Conservation (phyloP, 92 coral and sea anemone species). For the Desmophyllum pertusum region DNA sequence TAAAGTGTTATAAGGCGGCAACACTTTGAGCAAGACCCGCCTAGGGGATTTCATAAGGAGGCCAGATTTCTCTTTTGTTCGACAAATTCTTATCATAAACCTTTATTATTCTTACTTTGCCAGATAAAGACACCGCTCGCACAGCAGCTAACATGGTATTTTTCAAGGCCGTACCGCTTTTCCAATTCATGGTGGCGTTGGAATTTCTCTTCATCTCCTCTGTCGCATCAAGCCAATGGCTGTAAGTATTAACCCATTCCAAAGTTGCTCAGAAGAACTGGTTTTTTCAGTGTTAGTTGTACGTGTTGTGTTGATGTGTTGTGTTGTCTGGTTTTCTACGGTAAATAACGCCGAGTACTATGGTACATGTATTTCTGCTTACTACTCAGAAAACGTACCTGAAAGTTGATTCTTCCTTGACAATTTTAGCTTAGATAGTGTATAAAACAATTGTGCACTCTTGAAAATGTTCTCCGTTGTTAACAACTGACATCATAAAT, state of each 20-base stretch:
- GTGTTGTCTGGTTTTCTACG: not conserved
- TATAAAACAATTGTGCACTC: too few relatives aligned
- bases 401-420: too few relatives aligned
- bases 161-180: not conserved
- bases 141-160: conserved; percentile 12
- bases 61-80: conserved; percentile 35
- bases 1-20: conserved; percentile 24
- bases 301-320: not conserved
- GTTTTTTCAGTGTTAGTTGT: too few relatives aligned
- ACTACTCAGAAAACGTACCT: too few relatives aligned
- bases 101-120: conserved; percentile 20
- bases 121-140: conserved; percentile 45
- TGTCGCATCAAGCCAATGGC: conserved; percentile 40
- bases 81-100: conserved; percentile 29
- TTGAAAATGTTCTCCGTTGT: too few relatives aligned
- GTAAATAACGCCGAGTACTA: too few relatives aligned
- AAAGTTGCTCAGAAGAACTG: too few relatives aligned
- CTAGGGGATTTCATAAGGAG: conserved; percentile 25
- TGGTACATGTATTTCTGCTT: too few relatives aligned
- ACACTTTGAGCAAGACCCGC: conserved; percentile 38
- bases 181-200: conserved; percentile 12
- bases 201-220: conserved; percentile 8
- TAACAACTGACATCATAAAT: too few relatives aligned
- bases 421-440: too few relatives aligned
- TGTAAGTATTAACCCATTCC: conserved; percentile 25